Evolutionary conservation across 2,888 invertebrate species (phyloP).

Genomic region (Chrysolina oricalcia): DNA sequence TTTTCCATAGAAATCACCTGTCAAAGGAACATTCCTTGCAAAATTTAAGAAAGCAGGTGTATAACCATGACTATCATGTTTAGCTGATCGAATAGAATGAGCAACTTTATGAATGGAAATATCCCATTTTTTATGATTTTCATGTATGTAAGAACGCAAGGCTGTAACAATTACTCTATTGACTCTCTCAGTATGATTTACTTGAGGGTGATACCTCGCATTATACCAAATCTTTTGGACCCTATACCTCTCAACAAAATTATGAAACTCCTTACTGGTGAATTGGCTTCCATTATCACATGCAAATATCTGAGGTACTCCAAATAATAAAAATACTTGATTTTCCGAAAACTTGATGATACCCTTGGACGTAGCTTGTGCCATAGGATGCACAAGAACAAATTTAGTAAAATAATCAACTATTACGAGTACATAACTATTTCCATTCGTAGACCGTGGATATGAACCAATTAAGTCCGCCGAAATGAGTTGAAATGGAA

Average conservation of each 20-base stretch:
- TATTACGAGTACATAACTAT: slow-evolving; percentile 40
- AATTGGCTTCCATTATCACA: slow-evolving; percentile 45
- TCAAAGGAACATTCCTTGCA: slow-evolving; percentile 27
- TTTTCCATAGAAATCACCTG: slow-evolving; percentile 31
- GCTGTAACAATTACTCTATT: slow-evolving; percentile 61
- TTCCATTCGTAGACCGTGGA: slow-evolving; percentile 41
- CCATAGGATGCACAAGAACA: slow-evolving; percentile 19
- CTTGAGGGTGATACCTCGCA: slow-evolving; percentile 62
- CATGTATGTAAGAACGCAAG: slow-evolving; percentile 48
- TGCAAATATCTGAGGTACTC: slow-evolving; percentile 41
- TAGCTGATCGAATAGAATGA: slow-evolving; percentile 47
- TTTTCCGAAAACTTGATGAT: slow-evolving; percentile 15
- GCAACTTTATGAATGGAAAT: slow-evolving; percentile 37
- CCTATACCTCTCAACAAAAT: slow-evolving; percentile 44
- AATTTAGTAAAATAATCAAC: slow-evolving; percentile 40
- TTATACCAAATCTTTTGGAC: slow-evolving; percentile 54
- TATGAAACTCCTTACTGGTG: slow-evolving; percentile 41
- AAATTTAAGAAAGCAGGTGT: slow-evolving; percentile 49
- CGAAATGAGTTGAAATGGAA: slow-evolving; percentile 44
- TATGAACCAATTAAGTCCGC: slow-evolving; percentile 50
- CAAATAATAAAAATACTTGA: slow-evolving; percentile 42
- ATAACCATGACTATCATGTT: slow-evolving; percentile 47
- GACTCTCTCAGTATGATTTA: slow-evolving; percentile 62
- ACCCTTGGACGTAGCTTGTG: background rate
- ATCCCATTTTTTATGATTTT: slow-evolving; percentile 41